A percentile compares a stretch with the other conserved stretches of the same genome.
Evolutionary conservation across 2,113 vertebrate species (phyloP).

Genomic region (Xenus cinereus): DNA sequence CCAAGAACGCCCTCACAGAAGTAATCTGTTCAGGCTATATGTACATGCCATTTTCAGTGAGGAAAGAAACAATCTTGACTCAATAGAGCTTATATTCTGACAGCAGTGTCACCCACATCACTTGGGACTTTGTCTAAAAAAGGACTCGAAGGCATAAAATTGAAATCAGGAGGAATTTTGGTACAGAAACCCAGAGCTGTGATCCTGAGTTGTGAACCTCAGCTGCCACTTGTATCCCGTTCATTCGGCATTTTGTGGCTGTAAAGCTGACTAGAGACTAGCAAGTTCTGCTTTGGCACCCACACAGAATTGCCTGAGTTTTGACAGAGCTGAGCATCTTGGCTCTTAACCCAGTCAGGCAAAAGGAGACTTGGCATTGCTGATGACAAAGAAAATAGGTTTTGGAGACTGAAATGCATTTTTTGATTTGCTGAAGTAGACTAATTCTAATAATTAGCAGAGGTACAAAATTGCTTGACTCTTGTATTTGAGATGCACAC

Average conservation of each 20-base stretch:
- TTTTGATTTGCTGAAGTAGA: not conserved
- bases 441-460: not conserved
- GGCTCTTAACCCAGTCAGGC: conserved; percentile 56
- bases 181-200: conserved; percentile 19
- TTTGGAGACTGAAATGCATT: not conserved
- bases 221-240: conserved; percentile 57
- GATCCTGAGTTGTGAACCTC: conserved; percentile 57
- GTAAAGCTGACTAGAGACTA: conserved; percentile 59
- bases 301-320: conserved; percentile 37
- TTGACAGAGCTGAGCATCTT: conserved; percentile 60
- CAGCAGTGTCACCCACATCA: not conserved
- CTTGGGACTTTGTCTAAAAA: conserved; percentile 38
- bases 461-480: not conserved
- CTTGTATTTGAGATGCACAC: not conserved
- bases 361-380: conserved; percentile 46
- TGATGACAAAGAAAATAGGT: conserved; percentile 35
- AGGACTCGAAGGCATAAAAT: conserved; percentile 22
- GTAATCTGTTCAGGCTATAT: not conserved
- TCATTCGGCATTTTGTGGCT: conserved; percentile 55
- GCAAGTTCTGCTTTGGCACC: conserved; percentile 58
- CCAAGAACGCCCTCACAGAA: not conserved
- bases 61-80: conserved; percentile 15
- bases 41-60: not conserved
- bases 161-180: conserved; percentile 43
- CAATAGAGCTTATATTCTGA: not conserved